phyloP scores from a whole-genome alignment of 2,113 vertebrate genomes.

The Octodon degus region DNA sequence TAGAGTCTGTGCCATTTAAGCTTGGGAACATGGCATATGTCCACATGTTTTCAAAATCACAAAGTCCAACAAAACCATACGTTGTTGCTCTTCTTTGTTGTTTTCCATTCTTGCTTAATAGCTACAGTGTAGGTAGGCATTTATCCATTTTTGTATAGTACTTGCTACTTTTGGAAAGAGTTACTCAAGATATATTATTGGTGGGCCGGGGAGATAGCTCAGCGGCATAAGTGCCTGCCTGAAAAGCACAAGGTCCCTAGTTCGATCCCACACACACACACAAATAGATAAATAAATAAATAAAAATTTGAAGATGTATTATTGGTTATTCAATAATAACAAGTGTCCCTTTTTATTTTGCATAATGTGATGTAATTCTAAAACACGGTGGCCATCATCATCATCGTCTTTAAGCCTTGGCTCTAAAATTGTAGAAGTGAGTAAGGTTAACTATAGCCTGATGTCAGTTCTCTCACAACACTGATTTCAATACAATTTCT shows the following conservation, averaged over 20 bases:
- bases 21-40: conserved; percentile 18
- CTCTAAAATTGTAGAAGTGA: conserved; percentile 12
- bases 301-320: no score
- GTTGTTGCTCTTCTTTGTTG: neutral
- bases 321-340: neutral
- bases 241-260: no score
- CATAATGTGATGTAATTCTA: conserved; percentile 46
- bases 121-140: neutral
- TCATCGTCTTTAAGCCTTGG: conserved; percentile 54
- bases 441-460: neutral
- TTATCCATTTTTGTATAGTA: conserved; percentile 43
- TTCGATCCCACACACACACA: no score
- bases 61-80: conserved; percentile 4
- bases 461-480: conserved; percentile 55
- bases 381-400: neutral
- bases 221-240: no score
- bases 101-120: conserved; percentile 27
- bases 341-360: neutral
- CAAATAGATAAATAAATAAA: no score
- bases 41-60: neutral
- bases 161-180: neutral
- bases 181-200: conserved; percentile 43
- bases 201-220: no score
- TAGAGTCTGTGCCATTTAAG: neutral
- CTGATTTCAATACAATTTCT: conserved; percentile 41